Conservation (phyloP, 2,888 invertebrate species). For the Crematogaster levior region DNA sequence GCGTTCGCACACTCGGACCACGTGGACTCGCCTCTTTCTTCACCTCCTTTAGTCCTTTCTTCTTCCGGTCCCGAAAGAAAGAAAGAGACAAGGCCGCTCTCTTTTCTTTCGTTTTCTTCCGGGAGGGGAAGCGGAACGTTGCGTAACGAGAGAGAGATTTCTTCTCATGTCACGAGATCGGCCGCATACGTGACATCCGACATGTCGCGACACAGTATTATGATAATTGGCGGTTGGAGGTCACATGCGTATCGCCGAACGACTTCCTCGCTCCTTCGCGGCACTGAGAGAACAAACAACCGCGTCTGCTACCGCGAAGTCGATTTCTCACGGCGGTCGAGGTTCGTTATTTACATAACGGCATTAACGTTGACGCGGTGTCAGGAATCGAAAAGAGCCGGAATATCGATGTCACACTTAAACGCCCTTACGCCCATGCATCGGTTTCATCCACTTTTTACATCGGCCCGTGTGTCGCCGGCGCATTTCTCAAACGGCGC, state of each 20-base stretch:
- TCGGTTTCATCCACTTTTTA: neutral
- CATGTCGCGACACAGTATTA: neutral
- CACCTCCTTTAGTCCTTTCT: slow-evolving; percentile 22
- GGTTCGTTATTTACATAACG: neutral
- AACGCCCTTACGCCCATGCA: neutral
- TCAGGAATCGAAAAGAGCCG: neutral
- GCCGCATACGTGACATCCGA: neutral
- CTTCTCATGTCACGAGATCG: neutral
- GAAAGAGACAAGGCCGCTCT: neutral
- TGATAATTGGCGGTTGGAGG: slow-evolving; percentile 10
- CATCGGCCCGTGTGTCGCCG: slow-evolving; percentile 9
- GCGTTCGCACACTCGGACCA: slow-evolving; percentile 83
- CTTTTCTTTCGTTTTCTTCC: slow-evolving; percentile 2
- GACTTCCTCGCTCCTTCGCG: neutral
- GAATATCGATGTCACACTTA: slow-evolving; percentile 17
- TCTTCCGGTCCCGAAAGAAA: neutral
- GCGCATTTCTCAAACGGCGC: slow-evolving; percentile 30
- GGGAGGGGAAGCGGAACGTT: neutral
- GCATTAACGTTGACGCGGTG: neutral
- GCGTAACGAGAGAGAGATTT: neutral
- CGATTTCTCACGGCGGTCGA: slow-evolving; percentile 11
- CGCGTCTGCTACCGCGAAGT: neutral
- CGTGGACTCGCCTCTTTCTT: slow-evolving; percentile 67
- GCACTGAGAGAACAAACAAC: neutral
- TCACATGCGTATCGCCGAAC: neutral